A percentile compares a stretch with the other conserved stretches of the same genome.
Conservation (phyloP, 1,140 invertebrate species). For the Leptoteleia sp. region DNA sequence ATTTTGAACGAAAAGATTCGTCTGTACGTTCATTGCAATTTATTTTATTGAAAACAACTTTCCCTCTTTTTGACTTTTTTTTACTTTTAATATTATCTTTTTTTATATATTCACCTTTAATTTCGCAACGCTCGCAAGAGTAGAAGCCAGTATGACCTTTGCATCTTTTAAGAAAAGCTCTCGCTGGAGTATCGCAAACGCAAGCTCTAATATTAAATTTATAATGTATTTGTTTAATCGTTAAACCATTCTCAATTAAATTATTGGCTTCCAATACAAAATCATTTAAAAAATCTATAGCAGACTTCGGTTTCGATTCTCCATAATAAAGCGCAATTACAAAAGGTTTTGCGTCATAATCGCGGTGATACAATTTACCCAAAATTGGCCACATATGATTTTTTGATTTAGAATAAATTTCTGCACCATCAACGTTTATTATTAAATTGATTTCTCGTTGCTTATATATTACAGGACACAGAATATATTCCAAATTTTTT, state of each 20-base stretch:
- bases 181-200: conserved; percentile 50
- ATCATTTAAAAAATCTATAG: conserved; percentile 4
- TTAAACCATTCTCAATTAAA: conserved; percentile 3
- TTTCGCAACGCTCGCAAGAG: conserved; percentile 34
- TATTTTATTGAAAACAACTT: conserved; percentile 12
- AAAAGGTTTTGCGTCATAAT: conserved; percentile 15
- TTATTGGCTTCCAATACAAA: conserved; percentile 18
- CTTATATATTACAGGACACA: background rate
- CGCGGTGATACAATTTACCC: conserved; percentile 6
- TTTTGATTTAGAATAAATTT: conserved; percentile 1
- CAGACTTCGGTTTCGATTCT: background rate
- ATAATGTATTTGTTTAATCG: background rate
- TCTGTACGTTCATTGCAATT: conserved; percentile 30
- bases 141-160: conserved; percentile 46
- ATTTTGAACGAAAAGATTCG: conserved; percentile 27
- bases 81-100: background rate
- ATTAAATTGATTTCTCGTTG: conserved; percentile 5
- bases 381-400: conserved; percentile 17
- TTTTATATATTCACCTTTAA: conserved; percentile 10
- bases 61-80: too few species aligned
- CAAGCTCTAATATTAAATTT: conserved; percentile 36
- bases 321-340: conserved; percentile 11
- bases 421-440: conserved; percentile 13
- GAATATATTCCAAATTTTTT: too few species aligned
- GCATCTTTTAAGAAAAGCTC: conserved; percentile 32